A percentile compares a stretch with the other conserved stretches of the same genome.
phyloP scores from a whole-genome alignment of 2,888 invertebrate species.

The Dorcus hopei region DNA sequence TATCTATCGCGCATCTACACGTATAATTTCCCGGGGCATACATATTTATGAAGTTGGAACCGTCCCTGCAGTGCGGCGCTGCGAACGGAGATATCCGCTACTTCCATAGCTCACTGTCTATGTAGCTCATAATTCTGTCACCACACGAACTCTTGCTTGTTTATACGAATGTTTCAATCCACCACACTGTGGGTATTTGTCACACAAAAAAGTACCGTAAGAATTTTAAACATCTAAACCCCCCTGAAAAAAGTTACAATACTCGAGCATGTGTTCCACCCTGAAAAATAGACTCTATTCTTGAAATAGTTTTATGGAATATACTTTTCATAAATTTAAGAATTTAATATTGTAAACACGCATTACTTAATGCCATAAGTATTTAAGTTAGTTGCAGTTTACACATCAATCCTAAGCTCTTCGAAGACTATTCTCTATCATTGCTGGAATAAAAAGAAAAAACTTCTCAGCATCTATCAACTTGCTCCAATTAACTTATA shows the following conservation, averaged over 20 bases:
- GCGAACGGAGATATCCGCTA: conserved; percentile 41
- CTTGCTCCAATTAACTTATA: too few species aligned
- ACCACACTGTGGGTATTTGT: conserved; percentile 34
- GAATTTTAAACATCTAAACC: conserved; percentile 32
- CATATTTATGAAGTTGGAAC: conserved; percentile 46
- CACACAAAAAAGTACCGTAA: conserved; percentile 30
- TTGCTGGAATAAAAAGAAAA: too few species aligned
- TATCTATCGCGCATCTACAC: conserved; percentile 50
- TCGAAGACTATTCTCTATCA: too few species aligned
- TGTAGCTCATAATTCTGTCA: conserved; percentile 49
- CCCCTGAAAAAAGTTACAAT: not conserved
- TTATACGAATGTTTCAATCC: conserved; percentile 48
- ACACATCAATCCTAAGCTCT: too few species aligned
- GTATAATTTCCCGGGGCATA: conserved; percentile 47
- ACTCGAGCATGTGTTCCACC: not conserved
- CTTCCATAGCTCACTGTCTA: conserved; percentile 41
- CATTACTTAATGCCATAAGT: too few species aligned
- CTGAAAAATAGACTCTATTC: not conserved
- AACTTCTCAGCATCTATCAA: too few species aligned
- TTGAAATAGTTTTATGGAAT: too few species aligned
- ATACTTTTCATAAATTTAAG: too few species aligned
- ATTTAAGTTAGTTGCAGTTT: too few species aligned
- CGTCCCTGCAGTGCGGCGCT: conserved; percentile 32
- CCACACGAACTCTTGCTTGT: conserved; percentile 43
- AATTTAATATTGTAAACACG: too few species aligned